Evolutionary conservation across 2,113 vertebrate genomes (phyloP).

Genomic region (Calidris pygmaea): DNA sequence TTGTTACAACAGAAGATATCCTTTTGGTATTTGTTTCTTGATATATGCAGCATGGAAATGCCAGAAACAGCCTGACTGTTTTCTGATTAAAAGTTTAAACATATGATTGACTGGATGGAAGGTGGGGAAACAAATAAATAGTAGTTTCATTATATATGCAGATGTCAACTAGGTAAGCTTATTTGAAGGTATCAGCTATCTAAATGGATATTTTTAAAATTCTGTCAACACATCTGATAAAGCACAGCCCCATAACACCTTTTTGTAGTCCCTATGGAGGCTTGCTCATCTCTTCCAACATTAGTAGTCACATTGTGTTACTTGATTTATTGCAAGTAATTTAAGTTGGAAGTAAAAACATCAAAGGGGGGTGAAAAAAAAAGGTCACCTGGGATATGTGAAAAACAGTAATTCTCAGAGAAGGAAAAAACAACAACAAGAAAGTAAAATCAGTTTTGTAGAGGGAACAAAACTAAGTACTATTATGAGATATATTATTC

Average conservation of each 20-base stretch:
- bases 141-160: conserved; percentile 11
- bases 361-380: not conserved
- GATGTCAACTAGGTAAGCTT: not conserved
- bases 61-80: not conserved
- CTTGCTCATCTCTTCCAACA: conserved; percentile 57
- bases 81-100: conserved; percentile 22
- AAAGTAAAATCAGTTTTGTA: conserved; percentile 24
- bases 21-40: not conserved
- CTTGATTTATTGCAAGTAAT: conserved; percentile 58
- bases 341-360: conserved; percentile 23
- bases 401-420: conserved; percentile 28
- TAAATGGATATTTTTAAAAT: conserved; percentile 39
- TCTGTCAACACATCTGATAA: not conserved
- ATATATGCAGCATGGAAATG: not conserved
- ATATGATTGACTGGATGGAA: conserved; percentile 10
- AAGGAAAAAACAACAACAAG: not conserved
- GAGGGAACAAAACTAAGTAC: not conserved
- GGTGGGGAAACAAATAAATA: not conserved
- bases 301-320: conserved; percentile 50
- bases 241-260: not conserved
- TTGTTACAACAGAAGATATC: not conserved
- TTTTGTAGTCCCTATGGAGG: conserved; percentile 51
- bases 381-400: conserved; percentile 7
- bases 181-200: conserved; percentile 30
- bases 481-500: not conserved